These are phyloP conservation scores for Lithosia quadra DNA, from an alignment of 2,888 invertebrate species.

Conservation along the genomic window DNA sequence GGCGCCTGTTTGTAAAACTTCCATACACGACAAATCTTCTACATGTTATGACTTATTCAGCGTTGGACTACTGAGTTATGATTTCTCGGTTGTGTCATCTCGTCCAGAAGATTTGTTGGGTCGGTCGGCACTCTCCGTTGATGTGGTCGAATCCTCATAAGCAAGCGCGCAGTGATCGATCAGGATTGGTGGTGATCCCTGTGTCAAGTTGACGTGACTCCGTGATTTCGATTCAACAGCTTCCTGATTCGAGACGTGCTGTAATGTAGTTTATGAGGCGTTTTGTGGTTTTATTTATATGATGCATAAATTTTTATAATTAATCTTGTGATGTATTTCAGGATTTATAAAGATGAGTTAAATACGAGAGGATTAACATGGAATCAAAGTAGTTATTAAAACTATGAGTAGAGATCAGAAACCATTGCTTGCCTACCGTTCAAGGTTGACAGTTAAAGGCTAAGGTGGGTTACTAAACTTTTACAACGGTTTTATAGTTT, in stretches of 20 bases:
- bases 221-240: constrained; percentile 34
- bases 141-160: constrained; percentile 28
- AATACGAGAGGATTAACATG: not conserved
- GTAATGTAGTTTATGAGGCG: constrained; percentile 6
- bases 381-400: not conserved
- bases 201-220: constrained; percentile 34
- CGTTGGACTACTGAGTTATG: constrained; percentile 35
- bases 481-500: not conserved
- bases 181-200: constrained; percentile 28
- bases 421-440: not conserved
- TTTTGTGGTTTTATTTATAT: constrained; percentile 7
- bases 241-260: constrained; percentile 30
- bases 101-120: constrained; percentile 53
- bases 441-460: not conserved
- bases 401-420: not conserved
- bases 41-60: constrained; percentile 40
- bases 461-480: not conserved
- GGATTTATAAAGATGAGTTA: constrained; percentile 8
- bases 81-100: constrained; percentile 35
- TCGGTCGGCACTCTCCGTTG: constrained; percentile 43
- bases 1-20: constrained; percentile 42
- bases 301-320: not conserved
- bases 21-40: constrained; percentile 42
- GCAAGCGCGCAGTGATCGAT: constrained; percentile 27
- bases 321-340: constrained; percentile 16